phyloP scores from a whole-genome alignment of 2,888 invertebrate species.

The Sylvicola cinctus region DNA sequence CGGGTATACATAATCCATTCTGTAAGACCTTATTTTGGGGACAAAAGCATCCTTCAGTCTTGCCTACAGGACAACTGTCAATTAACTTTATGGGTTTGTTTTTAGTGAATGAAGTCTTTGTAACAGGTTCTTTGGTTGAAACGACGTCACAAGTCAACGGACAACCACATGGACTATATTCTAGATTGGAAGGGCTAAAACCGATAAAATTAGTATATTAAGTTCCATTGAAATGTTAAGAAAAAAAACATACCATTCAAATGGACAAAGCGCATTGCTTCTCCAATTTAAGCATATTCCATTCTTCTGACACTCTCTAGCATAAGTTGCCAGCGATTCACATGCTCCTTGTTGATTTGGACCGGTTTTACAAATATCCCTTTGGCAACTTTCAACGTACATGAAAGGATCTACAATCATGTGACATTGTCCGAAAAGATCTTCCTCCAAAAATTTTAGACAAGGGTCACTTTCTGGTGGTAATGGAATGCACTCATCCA shows the following conservation, averaged over 20 bases:
- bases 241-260: constrained; percentile 29
- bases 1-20: constrained; percentile 49
- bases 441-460: constrained; percentile 33
- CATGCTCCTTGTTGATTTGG: constrained; percentile 37
- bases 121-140: constrained; percentile 8
- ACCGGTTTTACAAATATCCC: constrained; percentile 37
- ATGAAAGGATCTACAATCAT: constrained; percentile 45
- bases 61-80: constrained; percentile 27
- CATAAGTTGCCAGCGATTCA: constrained; percentile 45
- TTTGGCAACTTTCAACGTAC: constrained; percentile 47
- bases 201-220: not conserved
- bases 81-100: constrained; percentile 13
- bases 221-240: not conserved
- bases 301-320: constrained; percentile 42
- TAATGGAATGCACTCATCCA: constrained; percentile 28
- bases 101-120: not conserved
- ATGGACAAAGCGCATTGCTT: constrained; percentile 38
- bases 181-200: constrained; percentile 17
- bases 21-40: constrained; percentile 48
- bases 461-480: constrained; percentile 45
- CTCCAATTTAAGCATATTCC: constrained; percentile 63
- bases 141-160: constrained; percentile 20
- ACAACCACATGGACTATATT: constrained; percentile 21
- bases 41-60: constrained; percentile 70
- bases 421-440: constrained; percentile 46